Conservation (phyloP, 1,140 invertebrate species). For the Nasonia longicornis region DNA sequence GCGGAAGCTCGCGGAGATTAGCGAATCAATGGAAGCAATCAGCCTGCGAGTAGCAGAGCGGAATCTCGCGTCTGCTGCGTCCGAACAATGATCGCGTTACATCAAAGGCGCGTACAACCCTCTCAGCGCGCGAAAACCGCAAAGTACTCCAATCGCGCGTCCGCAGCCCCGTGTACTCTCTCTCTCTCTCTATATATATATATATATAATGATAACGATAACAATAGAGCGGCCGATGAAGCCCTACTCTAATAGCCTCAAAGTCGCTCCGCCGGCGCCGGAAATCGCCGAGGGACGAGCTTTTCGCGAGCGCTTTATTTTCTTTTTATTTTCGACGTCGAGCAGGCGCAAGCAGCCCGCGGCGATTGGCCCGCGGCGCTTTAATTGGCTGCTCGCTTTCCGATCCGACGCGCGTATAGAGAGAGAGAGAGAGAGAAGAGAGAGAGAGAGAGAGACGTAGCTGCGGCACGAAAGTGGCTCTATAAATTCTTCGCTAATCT, state of each 20-base stretch:
- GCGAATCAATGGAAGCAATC: neutral
- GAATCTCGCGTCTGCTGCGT: neutral
- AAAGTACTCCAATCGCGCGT: constrained; percentile 43
- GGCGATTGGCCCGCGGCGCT: constrained; percentile 37
- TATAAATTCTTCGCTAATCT: constrained; percentile 60
- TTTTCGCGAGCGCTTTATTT: neutral
- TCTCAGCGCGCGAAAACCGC: constrained; percentile 6
- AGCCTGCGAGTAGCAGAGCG: neutral
- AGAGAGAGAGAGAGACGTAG: neutral
- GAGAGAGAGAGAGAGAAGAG: too few species aligned
- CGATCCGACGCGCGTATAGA: neutral
- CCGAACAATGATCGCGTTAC: neutral
- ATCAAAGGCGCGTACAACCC: neutral
- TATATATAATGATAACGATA: constrained; percentile 3
- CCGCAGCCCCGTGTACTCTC: neutral
- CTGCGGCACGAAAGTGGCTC: constrained; percentile 51
- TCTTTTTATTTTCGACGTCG: neutral
- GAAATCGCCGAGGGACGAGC: neutral
- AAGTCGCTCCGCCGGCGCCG: neutral
- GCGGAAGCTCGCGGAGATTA: neutral
- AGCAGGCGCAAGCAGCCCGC: neutral
- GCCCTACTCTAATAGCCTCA: constrained; percentile 13
- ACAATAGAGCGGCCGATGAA: neutral
- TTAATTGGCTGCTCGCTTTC: constrained; percentile 49
- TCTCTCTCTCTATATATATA: too few species aligned